Percentiles rank a stretch among this genome's conserved stretches.
Conservation (phyloP, 2,888 invertebrate genomes). For the Clostera curtula region DNA sequence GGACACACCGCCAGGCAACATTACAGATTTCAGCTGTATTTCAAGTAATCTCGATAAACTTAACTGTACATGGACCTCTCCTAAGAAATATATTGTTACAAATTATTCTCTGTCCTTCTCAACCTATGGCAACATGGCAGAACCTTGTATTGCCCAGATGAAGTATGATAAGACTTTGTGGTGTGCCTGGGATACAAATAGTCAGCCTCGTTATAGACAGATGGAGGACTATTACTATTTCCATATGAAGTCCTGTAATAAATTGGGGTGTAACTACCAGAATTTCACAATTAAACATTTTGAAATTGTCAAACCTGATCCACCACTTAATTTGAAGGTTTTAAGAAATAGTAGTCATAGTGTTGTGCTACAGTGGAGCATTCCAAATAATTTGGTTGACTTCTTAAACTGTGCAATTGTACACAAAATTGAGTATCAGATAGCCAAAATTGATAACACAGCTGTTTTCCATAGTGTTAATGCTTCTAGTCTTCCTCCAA, state of each 20-base stretch:
- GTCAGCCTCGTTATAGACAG: conserved; percentile 58
- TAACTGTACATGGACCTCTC: conserved; percentile 83
- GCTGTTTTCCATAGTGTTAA: conserved; percentile 57
- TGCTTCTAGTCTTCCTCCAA: conserved; percentile 39
- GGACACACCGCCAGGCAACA: conserved; percentile 75
- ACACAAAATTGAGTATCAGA: conserved; percentile 64
- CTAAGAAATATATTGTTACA: conserved; percentile 50
- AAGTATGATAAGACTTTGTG: conserved; percentile 25
- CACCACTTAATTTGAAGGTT: conserved; percentile 39
- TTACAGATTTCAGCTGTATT: conserved; percentile 82
- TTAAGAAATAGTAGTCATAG: conserved; percentile 43
- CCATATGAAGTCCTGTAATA: conserved; percentile 75
- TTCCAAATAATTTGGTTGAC: conserved; percentile 49
- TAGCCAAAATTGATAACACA: conserved; percentile 60
- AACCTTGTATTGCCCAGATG: conserved; percentile 29
- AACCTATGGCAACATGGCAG: conserved; percentile 30
- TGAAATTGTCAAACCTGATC: conserved; percentile 54
- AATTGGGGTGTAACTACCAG: conserved; percentile 71
- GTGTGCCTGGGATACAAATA: conserved; percentile 46
- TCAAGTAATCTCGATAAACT: conserved; percentile 83
- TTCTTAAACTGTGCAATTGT: conserved; percentile 47
- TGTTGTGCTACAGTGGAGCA: conserved; percentile 50
- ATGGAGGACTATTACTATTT: conserved; percentile 71
- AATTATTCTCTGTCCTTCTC: conserved; percentile 42
- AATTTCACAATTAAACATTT: conserved; percentile 76